These are phyloP conservation scores for Spicauda simplicius DNA, from an alignment of 2,888 invertebrate genomes.

Conservation along the genomic window DNA sequence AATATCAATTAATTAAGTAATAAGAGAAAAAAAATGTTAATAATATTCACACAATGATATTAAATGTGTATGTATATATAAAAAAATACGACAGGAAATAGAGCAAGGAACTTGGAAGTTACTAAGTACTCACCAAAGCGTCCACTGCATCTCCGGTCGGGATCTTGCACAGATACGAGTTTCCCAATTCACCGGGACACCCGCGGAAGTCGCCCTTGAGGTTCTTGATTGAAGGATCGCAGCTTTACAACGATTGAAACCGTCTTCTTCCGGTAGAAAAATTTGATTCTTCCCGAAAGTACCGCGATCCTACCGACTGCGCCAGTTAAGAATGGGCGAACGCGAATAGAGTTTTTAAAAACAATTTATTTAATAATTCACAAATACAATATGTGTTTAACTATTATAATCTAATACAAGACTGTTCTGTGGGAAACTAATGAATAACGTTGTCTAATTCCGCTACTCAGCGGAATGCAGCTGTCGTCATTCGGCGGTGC, in stretches of 20 bases:
- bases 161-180: conserved; percentile 21
- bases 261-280: conserved; percentile 17
- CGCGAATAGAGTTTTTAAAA: no score
- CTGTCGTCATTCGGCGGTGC: no score
- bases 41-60: conserved; percentile 28
- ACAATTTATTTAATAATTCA: no score
- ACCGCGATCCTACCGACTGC: conserved; percentile 30
- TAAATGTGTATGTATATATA: background rate
- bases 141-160: conserved; percentile 34
- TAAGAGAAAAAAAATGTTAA: conserved; percentile 5
- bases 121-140: conserved; percentile 29
- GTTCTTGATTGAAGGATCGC: conserved; percentile 25
- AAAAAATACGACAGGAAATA: conserved; percentile 31
- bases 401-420: no score
- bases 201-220: conserved; percentile 29
- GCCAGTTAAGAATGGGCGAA: no score
- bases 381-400: no score
- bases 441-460: no score
- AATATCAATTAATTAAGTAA: background rate
- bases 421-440: no score
- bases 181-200: conserved; percentile 29
- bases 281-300: conserved; percentile 22
- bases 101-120: conserved; percentile 36
- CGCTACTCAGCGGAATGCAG: no score
- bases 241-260: conserved; percentile 35